These are phyloP conservation scores for Poecile atricapillus DNA, from an alignment of 2,113 vertebrate species.

Conservation along the genomic window DNA sequence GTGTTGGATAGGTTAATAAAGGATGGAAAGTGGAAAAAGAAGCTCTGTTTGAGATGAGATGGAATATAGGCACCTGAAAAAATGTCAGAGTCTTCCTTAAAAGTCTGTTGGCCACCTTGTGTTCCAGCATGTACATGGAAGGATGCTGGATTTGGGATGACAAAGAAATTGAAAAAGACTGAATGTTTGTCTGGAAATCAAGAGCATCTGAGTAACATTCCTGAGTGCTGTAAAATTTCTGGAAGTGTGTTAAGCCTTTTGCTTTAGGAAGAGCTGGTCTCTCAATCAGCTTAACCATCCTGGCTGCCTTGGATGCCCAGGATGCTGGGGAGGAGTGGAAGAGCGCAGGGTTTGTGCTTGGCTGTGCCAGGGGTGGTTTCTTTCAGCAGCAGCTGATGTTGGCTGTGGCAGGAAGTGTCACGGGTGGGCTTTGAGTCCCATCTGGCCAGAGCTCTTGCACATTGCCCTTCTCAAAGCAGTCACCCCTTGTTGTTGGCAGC, in stretches of 20 bases:
- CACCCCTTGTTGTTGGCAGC: slow-evolving; percentile 71
- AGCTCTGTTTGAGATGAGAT: neutral
- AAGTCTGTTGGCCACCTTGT: neutral
- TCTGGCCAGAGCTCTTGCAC: neutral
- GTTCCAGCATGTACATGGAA: neutral
- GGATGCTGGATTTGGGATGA: neutral
- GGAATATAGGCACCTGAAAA: neutral
- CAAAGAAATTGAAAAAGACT: neutral
- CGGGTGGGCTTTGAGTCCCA: neutral
- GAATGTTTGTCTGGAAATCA: neutral
- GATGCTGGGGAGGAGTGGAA: neutral
- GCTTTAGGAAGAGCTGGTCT: neutral
- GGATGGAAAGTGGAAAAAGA: neutral
- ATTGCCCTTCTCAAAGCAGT: neutral
- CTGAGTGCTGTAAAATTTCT: neutral
- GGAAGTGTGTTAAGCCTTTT: neutral
- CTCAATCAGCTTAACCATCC: neutral
- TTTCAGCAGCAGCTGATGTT: neutral
- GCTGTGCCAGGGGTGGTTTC: neutral
- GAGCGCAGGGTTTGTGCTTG: neutral
- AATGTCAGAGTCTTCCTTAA: neutral
- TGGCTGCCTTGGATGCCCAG: neutral
- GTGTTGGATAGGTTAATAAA: neutral
- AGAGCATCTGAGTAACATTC: neutral
- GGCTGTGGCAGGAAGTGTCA: neutral